Base-by-base conservation (phyloP, 2,888 invertebrate genomes). In the Sylvicola fuscatus region DNA sequence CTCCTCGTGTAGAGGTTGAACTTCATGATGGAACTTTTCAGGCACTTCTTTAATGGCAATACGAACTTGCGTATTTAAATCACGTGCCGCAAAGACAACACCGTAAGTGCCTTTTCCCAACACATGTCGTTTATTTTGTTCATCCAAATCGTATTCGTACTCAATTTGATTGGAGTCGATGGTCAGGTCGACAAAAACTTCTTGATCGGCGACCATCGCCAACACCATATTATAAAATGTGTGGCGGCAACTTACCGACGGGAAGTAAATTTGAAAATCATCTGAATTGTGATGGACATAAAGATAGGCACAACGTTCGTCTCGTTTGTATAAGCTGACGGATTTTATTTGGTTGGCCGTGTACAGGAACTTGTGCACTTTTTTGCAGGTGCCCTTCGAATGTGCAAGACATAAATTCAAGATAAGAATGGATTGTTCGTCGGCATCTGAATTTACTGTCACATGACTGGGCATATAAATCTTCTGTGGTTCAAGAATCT, bases 31-130 rank as follows among this genome's bases (percentile, higher is more conserved):
- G 58, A 90, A 89, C 54, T 83, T 81, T 58, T 97, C 97, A 0
- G 92, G 92, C 41, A 99, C 87, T 65, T 98, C 98, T 57, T 99
- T 98, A 13, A 97, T 87, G 3, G 98, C 98, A 45, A 98, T 93
- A 40, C 87, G 68, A 44, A 80, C 77, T 66, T 90, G 95, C 0
- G 89, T 97, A 54, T 81, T 84, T 43, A 86, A 69, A 60, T 97
- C 93, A 2, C 89, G 61, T 0, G 93, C 95, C 1, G 93, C 92
- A 56, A 80, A 97, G 5, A 97, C 95, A 0, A 81, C 68, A 7
- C 97, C 97, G 55, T 92, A 97, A 0, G 95, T 92, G 14, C 97
- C 98, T 55, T 83, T 84, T 2, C 98, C 95, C 31, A 97, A 67
- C 10, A 92, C 60, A 10, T 86, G 72, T 40, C 82, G 74, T 45